Conservation (phyloP, 2,797 vertebrate species). For the Chelon labrosus region DNA sequence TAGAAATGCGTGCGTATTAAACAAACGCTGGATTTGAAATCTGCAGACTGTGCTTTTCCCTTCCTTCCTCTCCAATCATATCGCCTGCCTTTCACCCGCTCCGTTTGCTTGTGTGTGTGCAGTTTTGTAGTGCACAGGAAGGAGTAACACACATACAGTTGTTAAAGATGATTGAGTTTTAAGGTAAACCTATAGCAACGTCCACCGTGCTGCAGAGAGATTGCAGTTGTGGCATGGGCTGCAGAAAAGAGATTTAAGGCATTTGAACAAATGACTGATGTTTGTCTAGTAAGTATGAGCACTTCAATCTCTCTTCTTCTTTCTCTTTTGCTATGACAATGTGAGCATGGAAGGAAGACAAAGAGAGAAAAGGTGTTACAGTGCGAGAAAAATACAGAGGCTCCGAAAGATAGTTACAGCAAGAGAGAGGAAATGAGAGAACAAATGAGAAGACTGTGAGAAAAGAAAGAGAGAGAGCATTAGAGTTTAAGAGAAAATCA, state of each 20-base stretch:
- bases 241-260: no score
- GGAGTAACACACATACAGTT: background rate
- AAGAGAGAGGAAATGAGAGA: conserved; percentile 3
- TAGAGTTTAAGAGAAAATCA: conserved; percentile 1
- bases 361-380: background rate
- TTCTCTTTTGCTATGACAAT: background rate
- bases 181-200: no score
- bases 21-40: conserved; percentile 42
- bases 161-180: background rate
- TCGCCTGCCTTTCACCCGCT: conserved; percentile 28
- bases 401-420: background rate
- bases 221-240: background rate
- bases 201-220: background rate
- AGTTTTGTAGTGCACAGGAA: background rate
- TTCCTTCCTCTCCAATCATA: conserved; percentile 33
- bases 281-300: background rate
- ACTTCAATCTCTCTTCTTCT: background rate
- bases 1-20: conserved; percentile 38
- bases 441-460: background rate
- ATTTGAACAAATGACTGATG: no score
- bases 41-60: conserved; percentile 53
- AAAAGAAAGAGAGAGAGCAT: background rate
- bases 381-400: background rate
- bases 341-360: background rate
- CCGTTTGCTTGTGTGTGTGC: background rate